Conservation (phyloP, 1,140 invertebrate genomes). For the Apocrypta bakeri region DNA sequence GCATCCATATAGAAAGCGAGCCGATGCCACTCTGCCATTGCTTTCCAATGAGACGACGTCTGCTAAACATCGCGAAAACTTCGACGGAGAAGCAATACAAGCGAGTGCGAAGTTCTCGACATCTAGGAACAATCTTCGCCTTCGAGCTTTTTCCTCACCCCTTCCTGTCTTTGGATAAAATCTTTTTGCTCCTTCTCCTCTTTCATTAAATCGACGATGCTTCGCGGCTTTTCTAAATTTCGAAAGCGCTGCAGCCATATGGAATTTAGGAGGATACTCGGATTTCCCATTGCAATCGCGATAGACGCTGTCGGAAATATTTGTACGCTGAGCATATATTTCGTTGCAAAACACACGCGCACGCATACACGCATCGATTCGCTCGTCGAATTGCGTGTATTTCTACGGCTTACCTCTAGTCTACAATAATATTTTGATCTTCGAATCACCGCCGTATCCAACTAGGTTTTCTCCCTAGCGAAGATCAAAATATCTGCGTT, state of each 20-base stretch:
- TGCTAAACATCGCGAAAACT: conserved; percentile 58
- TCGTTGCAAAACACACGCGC: background rate
- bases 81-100: conserved; percentile 57
- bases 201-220: background rate
- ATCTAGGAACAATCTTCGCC: conserved; percentile 63
- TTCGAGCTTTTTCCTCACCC: background rate
- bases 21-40: conserved; percentile 2
- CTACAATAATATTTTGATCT: background rate
- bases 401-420: background rate
- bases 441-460: too few relatives aligned
- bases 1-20: conserved; percentile 36
- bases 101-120: conserved; percentile 63
- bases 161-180: background rate
- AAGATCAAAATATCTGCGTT: too few relatives aligned
- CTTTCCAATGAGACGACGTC: conserved; percentile 41
- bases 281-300: background rate
- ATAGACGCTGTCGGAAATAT: background rate
- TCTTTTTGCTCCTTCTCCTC: background rate
- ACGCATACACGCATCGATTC: background rate
- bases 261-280: too few relatives aligned
- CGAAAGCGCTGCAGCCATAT: too few relatives aligned
- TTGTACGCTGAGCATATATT: background rate
- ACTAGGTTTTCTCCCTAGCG: too few relatives aligned
- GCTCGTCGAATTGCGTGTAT: background rate
- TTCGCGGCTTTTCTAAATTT: too few relatives aligned